Percentiles rank a stretch among this genome's conserved stretches.
Conservation (phyloP, 2,888 invertebrate species). For the Ryuthela nishihirai region DNA sequence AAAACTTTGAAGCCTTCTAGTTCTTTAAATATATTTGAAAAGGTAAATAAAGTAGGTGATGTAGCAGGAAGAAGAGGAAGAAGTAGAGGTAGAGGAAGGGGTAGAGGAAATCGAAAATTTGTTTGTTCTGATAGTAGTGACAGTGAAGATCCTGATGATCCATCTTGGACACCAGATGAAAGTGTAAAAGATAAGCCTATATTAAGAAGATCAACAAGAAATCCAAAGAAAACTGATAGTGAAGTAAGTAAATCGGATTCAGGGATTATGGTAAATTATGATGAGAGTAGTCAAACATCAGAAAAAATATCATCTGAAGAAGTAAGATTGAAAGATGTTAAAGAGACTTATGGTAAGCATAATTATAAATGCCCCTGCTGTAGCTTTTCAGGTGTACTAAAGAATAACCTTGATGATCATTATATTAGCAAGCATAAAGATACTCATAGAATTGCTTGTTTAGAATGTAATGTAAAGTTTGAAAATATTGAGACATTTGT, state of each 20-base stretch:
- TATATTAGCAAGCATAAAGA: constrained; percentile 26
- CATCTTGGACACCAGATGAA: constrained; percentile 23
- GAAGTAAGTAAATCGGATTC: too few species aligned
- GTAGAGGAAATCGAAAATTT: not conserved
- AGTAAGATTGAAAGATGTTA: not conserved
- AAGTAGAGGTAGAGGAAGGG: constrained; percentile 7
- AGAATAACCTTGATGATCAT: constrained; percentile 26
- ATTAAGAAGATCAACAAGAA: constrained; percentile 28
- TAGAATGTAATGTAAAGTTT: constrained; percentile 24
- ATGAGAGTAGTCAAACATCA: constrained; percentile 3
- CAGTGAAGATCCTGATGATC: constrained; percentile 25
- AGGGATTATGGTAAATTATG: constrained; percentile 27
- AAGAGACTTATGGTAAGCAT: constrained; percentile 1
- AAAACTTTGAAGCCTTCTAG: too few species aligned
- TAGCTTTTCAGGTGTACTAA: constrained; percentile 22
- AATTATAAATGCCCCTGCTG: constrained; percentile 26
- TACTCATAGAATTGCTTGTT: constrained; percentile 24
- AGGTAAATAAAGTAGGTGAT: too few species aligned
- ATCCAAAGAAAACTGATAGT: constrained; percentile 23
- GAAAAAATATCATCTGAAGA: not conserved
- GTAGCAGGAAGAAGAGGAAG: constrained; percentile 5
- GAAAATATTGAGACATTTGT: constrained; percentile 16
- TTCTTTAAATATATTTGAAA: too few species aligned
- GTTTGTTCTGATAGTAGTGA: constrained; percentile 7
- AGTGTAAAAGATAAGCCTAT: not conserved